Conservation (phyloP, 1,140 invertebrate species). For the Atta texana region DNA sequence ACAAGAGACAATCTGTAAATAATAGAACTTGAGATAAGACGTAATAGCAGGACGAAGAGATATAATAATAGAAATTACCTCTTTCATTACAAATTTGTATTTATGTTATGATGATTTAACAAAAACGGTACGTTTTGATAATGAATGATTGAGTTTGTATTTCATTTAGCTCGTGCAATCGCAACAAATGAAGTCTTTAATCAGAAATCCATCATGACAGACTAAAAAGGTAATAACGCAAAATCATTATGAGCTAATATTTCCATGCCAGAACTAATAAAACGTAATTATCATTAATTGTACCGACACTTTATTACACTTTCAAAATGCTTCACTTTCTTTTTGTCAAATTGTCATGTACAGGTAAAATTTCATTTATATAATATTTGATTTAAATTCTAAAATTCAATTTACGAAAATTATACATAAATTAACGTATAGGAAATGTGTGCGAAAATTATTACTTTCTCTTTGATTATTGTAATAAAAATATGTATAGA, state of each 20-base stretch:
- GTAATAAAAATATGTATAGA: no score
- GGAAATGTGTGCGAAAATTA: background rate
- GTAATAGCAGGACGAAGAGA: background rate
- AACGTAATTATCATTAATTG: constrained; percentile 30
- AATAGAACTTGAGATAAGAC: background rate
- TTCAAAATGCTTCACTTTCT: background rate
- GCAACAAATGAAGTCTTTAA: constrained; percentile 30
- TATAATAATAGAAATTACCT: background rate
- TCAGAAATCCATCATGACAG: constrained; percentile 11
- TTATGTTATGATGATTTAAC: background rate
- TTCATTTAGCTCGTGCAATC: background rate
- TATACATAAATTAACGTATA: constrained; percentile 12
- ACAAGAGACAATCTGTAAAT: constrained; percentile 8
- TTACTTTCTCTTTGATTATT: constrained; percentile 21
- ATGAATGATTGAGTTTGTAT: background rate
- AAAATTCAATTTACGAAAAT: constrained; percentile 33
- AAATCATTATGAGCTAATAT: constrained; percentile 27
- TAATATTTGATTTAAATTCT: constrained; percentile 6
- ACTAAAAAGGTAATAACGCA: constrained; percentile 29
- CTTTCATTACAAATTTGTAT: constrained; percentile 17
- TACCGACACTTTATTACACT: constrained; percentile 1
- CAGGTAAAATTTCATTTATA: constrained; percentile 25
- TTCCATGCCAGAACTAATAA: background rate
- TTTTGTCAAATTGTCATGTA: constrained; percentile 23
- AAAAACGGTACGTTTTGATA: constrained; percentile 6